Percentiles rank a stretch among this genome's conserved stretches.
phyloP scores from a whole-genome alignment of 2,113 vertebrate species.

The Notarius quadriscutis region DNA sequence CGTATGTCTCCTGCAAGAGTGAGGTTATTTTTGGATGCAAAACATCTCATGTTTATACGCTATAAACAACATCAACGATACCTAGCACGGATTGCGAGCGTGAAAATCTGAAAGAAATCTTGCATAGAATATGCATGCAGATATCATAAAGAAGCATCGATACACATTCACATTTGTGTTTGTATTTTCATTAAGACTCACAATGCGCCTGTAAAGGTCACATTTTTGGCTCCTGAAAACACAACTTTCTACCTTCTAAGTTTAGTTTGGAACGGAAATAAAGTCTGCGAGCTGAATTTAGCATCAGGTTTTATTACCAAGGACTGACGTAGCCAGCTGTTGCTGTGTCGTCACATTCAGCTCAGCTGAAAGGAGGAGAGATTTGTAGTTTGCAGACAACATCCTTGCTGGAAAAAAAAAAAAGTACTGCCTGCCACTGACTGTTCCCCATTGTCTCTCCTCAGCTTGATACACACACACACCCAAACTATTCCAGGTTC shows the following conservation, averaged over 20 bases:
- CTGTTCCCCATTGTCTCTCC: conserved; percentile 33
- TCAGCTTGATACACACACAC: conserved; percentile 36
- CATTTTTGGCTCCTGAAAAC: not conserved
- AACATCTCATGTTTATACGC: not conserved
- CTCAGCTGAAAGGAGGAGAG: conserved; percentile 37
- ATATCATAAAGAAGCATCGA: not conserved
- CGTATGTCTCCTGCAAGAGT: not conserved
- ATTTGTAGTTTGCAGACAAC: conserved; percentile 14
- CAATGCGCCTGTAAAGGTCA: conserved; percentile 10
- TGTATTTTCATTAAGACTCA: conserved; percentile 2
- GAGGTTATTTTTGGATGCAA: conserved; percentile 13
- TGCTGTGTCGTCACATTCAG: conserved; percentile 37
- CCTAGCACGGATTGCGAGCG: not conserved
- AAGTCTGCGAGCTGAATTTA: conserved; percentile 39
- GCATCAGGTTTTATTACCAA: conserved; percentile 18
- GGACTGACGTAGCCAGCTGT: conserved; percentile 41
- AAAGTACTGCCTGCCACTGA: conserved; percentile 1
- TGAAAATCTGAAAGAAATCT: not conserved
- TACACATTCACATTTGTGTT: not conserved
- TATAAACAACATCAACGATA: not conserved
- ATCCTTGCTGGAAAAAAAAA: not conserved
- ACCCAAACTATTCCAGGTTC: conserved; percentile 41
- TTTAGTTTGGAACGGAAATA: conserved; percentile 41
- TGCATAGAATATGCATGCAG: not conserved
- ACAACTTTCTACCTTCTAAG: conserved; percentile 31